Evolutionary conservation across 2,888 invertebrate genomes (phyloP).

Genomic region (Heliothis peltigera): DNA sequence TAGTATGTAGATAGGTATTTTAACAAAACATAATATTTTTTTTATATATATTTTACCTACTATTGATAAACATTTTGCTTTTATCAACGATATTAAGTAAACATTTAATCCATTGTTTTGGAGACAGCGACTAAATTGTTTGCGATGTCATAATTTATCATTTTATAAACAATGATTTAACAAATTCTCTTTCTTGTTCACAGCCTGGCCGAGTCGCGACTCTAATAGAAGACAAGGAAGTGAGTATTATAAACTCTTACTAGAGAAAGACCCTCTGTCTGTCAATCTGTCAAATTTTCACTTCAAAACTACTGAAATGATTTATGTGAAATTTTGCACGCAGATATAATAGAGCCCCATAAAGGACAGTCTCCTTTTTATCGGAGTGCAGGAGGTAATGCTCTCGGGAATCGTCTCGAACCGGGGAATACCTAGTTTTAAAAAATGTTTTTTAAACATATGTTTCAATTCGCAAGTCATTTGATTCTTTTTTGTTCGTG

Average conservation of each 20-base stretch:
- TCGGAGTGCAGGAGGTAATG: no score
- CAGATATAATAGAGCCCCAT: no score
- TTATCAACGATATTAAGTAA: conserved; percentile 11
- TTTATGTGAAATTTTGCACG: no score
- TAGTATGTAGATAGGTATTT: background rate
- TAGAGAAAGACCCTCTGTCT: no score
- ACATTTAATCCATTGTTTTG: conserved; percentile 28
- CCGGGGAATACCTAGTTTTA: conserved; percentile 32
- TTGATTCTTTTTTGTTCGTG: conserved; percentile 2
- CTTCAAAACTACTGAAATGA: no score
- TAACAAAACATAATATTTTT: no score
- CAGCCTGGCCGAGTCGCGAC: conserved; percentile 98
- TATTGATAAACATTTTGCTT: conserved; percentile 19
- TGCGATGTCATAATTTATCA: conserved; percentile 9
- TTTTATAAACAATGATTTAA: conserved; percentile 38
- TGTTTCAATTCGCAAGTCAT: conserved; percentile 1
- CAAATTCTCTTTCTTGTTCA: conserved; percentile 77
- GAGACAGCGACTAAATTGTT: background rate
- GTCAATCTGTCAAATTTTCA: no score
- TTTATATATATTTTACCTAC: no score
- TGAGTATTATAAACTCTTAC: no score
- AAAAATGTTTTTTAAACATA: background rate
- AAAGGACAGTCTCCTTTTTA: no score
- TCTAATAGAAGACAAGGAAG: conserved; percentile 94
- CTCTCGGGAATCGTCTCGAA: no score